Percentiles rank a stretch among this genome's conserved stretches.
These are phyloP conservation scores for Pollachius pollachius DNA, from an alignment of 2,113 vertebrate species.

Conservation along the genomic window DNA sequence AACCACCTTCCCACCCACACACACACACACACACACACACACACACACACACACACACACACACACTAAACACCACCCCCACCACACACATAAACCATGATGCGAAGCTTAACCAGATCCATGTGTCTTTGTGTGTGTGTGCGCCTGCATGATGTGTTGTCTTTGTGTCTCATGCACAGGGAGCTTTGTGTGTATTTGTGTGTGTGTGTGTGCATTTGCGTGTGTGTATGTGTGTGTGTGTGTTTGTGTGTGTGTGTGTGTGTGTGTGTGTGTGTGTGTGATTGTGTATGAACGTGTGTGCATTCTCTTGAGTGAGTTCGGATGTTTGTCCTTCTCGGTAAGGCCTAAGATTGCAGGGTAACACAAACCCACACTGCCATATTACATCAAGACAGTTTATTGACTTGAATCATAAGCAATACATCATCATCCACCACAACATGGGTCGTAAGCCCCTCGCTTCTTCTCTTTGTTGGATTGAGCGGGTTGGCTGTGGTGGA, in stretches of 20 bases:
- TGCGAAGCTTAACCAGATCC: slow-evolving; percentile 48
- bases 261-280: slow-evolving; percentile 4
- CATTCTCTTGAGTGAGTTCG: too few relatives aligned
- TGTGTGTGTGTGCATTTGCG: not conserved
- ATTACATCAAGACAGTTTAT: not conserved
- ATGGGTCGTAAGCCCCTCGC: not conserved
- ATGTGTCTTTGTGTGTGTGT: slow-evolving; percentile 37
- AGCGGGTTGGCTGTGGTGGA: too few relatives aligned
- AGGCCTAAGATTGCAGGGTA: not conserved
- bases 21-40: too few relatives aligned
- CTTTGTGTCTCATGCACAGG: too few relatives aligned
- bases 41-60: too few relatives aligned
- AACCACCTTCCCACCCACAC: slow-evolving; percentile 6
- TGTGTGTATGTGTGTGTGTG: slow-evolving; percentile 1
- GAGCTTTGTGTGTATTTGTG: not conserved
- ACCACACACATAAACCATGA: slow-evolving; percentile 25
- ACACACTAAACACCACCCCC: too few relatives aligned
- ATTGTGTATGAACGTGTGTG: too few relatives aligned
- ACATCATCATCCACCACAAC: not conserved
- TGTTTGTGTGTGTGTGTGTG: slow-evolving; percentile 2
- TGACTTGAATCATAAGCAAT: not conserved
- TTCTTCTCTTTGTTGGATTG: not conserved
- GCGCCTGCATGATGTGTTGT: slow-evolving; percentile 1
- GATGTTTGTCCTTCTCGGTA: too few relatives aligned
- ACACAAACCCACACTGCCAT: not conserved